phyloP scores from a whole-genome alignment of 1,140 invertebrate species.

The Drosophila baimaii region DNA sequence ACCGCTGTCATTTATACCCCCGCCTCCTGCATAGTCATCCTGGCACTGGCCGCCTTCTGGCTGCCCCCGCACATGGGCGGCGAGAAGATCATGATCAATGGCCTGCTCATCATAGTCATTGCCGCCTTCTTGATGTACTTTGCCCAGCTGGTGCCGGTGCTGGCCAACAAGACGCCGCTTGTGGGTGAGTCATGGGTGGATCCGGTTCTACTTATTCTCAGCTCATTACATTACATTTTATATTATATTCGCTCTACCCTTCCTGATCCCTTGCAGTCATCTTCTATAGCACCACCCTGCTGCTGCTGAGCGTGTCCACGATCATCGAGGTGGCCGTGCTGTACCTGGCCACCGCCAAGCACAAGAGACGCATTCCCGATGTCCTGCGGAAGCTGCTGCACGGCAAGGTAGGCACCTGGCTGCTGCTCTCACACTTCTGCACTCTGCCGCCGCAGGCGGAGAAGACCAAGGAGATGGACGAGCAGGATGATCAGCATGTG shows the following conservation, averaged over 20 bases:
- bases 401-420: conserved; percentile 85
- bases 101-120: conserved; percentile 86
- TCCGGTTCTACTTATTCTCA: background rate
- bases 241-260: background rate
- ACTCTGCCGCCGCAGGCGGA: conserved; percentile 5
- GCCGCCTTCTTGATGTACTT: conserved; percentile 88
- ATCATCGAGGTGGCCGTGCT: conserved; percentile 88
- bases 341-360: conserved; percentile 85
- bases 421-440: conserved; percentile 84
- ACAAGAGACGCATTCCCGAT: conserved; percentile 86
- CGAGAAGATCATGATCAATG: conserved; percentile 88
- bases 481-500: conserved; percentile 80
- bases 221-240: no score
- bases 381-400: conserved; percentile 86
- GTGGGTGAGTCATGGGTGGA: conserved; percentile 85
- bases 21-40: conserved; percentile 87
- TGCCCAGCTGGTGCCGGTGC: conserved; percentile 86
- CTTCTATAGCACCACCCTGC: conserved; percentile 86
- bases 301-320: conserved; percentile 87
- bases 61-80: conserved; percentile 87
- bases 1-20: conserved; percentile 87
- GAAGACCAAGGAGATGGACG: conserved; percentile 61
- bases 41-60: conserved; percentile 88
- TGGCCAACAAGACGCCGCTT: conserved; percentile 87
- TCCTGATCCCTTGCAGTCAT: conserved; percentile 66